These are phyloP conservation scores for Allophyes oxyacanthae DNA, from an alignment of 2,888 invertebrate species.

Conservation along the genomic window DNA sequence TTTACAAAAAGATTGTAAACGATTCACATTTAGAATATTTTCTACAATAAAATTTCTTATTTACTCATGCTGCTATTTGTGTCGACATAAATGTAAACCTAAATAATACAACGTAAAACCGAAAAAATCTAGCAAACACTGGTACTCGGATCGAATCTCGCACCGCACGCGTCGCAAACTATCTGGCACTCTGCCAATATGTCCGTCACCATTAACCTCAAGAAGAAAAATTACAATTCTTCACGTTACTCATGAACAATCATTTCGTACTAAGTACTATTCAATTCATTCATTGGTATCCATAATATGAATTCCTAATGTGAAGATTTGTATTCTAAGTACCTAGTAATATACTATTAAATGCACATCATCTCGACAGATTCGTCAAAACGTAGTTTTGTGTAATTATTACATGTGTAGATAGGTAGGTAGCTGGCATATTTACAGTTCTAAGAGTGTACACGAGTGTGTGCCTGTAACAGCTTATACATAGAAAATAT, in stretches of 20 bases:
- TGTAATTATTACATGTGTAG: no score
- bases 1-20: no score
- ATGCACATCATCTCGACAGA: no score
- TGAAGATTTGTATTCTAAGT: no score
- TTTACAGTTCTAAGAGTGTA: no score
- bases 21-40: no score
- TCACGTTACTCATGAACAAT: constrained; percentile 48
- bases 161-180: constrained; percentile 62
- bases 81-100: constrained; percentile 17
- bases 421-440: no score
- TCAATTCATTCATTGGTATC: neutral
- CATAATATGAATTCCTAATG: neutral
- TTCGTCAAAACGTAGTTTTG: no score
- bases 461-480: no score
- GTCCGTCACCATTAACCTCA: constrained; percentile 64
- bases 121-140: constrained; percentile 55
- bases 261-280: constrained; percentile 11
- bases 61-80: constrained; percentile 9
- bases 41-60: constrained; percentile 4
- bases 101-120: constrained; percentile 28
- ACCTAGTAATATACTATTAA: no score
- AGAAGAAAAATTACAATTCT: constrained; percentile 60
- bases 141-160: constrained; percentile 60
- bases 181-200: constrained; percentile 63
- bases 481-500: no score